Conservation (phyloP, 2,888 invertebrate species). For the Drosophila formosana region DNA sequence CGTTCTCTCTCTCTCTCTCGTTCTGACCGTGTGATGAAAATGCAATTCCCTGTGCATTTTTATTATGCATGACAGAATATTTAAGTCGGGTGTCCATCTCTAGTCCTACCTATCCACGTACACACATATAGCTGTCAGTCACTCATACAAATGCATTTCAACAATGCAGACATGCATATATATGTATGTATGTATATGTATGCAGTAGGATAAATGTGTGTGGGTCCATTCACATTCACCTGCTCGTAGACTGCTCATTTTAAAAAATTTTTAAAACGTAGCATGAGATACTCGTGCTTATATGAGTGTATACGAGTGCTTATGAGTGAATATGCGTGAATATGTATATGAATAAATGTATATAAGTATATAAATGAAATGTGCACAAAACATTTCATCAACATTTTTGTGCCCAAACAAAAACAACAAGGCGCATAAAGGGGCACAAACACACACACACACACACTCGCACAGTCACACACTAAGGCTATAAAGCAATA, state of each 20-base stretch:
- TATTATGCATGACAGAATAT: constrained; percentile 57
- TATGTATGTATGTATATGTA: background rate
- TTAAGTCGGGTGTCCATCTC: constrained; percentile 52
- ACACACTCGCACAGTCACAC: background rate
- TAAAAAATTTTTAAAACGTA: constrained; percentile 54
- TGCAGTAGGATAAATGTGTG: constrained; percentile 16
- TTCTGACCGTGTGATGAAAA: constrained; percentile 27
- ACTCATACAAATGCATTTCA: constrained; percentile 6
- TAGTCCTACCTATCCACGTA: constrained; percentile 26
- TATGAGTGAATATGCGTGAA: constrained; percentile 36
- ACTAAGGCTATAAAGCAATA: constrained; percentile 71
- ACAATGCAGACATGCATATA: background rate
- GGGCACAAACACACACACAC: constrained; percentile 12
- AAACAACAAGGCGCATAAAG: constrained; percentile 68
- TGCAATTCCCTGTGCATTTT: constrained; percentile 46
- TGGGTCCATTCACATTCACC: constrained; percentile 44
- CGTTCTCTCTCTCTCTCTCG: background rate
- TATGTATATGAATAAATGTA: constrained; percentile 11
- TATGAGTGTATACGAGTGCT: constrained; percentile 21
- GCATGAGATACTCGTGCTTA: constrained; percentile 33
- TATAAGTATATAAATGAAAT: constrained; percentile 47
- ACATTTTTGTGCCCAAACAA: constrained; percentile 59
- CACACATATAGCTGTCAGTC: background rate
- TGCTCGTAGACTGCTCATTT: constrained; percentile 52
- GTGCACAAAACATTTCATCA: constrained; percentile 71